Evolutionary conservation across 2,113 vertebrate species (phyloP).

Genomic region (Tursiops truncatus): DNA sequence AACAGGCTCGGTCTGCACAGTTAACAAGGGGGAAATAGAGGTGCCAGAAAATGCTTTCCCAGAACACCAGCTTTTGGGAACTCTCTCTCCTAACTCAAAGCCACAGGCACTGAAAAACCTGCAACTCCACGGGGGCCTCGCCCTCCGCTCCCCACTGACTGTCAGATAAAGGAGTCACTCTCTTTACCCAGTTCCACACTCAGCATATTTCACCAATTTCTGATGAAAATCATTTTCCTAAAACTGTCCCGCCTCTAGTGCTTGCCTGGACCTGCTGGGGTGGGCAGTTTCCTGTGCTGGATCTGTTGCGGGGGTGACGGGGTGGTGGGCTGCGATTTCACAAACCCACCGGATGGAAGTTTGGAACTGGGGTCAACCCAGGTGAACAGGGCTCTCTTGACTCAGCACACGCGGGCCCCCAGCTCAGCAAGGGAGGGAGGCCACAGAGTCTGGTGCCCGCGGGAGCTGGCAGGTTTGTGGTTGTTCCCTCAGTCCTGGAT

Average conservation of each 20-base stretch:
- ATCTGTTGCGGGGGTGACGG: not conserved
- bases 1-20: not conserved
- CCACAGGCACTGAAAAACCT: not conserved
- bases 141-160: not conserved
- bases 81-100: not conserved
- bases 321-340: not conserved
- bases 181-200: not conserved
- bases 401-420: too few species aligned
- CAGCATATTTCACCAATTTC: not conserved
- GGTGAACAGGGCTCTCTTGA: not conserved
- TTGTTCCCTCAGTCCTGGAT: not conserved
- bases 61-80: not conserved
- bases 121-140: not conserved
- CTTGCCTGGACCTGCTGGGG: not conserved
- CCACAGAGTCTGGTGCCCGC: rapidly evolving
- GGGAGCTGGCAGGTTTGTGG: not conserved
- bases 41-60: not conserved
- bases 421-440: not conserved
- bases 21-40: not conserved
- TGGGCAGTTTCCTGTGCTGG: not conserved
- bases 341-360: not conserved
- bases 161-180: not conserved
- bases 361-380: not conserved
- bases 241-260: not conserved
- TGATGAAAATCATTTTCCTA: not conserved